Evolutionary conservation across 2,888 invertebrate species (phyloP), one percentile per base, ranked within the genome.

Genomic region (Nomada lathburiana): DNA sequence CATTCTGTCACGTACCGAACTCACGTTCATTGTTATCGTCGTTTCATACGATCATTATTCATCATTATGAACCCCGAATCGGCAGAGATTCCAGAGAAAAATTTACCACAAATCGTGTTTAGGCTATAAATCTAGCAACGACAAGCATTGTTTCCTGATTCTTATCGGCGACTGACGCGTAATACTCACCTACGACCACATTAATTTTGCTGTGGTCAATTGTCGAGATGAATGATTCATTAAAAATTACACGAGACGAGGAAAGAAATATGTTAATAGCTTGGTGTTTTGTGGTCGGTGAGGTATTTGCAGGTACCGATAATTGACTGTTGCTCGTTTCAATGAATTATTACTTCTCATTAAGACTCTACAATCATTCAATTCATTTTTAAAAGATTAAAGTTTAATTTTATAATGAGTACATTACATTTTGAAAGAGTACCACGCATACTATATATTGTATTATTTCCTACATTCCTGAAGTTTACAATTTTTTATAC

Each of bases 41-140:
- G 42, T 52, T 52, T 53, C 53, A 23, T 10, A 4, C 11, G 13
- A 18, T 36, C 26, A 23, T 70, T 50, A 59, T 60, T 52, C 53
- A 67, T 26, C 65, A 53, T 20, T 62, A 63, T 76, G 76, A 74
- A 53, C 74, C 52, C 18, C 23, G 18, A 44, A 62, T 18, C 29
- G 65, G 20, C 65, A n/a, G 20, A 16, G 23, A 55, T 57, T 47
- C 23, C 26, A 11, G 36, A 3, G n/a, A 53, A 53, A 44, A 59
- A 67, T 60, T 20, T 10, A 2, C 11, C 2, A 5, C 1, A 20
- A 23, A 10, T 18, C 18, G 52, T 44, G 44, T 76, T n/a, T 5
- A 11, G 7, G 29, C 62, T 67, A 36, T 18, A n/a, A 62, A 62
- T 47, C 60, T 10, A 50, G 47, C 23, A 44, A 20, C 26, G 23